Percentiles rank a stretch among this genome's conserved stretches.
phyloP scores from a whole-genome alignment of 1,140 invertebrate species.

The Nasonia vitripennis region DNA sequence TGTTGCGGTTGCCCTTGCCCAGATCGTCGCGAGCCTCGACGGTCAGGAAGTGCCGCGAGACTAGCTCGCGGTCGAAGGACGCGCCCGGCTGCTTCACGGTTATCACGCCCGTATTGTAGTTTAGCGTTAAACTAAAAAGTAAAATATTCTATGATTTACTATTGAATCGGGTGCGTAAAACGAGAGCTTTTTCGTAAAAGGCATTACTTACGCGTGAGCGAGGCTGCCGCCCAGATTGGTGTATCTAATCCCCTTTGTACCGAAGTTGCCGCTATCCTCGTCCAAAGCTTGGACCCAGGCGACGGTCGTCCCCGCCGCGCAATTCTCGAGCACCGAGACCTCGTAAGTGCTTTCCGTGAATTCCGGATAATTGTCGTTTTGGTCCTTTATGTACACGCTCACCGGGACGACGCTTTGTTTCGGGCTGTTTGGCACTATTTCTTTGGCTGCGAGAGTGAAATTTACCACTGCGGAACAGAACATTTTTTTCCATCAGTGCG shows the following conservation, averaged over 20 bases:
- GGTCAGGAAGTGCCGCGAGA: conserved; percentile 91
- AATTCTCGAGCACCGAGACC: conserved; percentile 88
- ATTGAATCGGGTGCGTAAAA: not conserved
- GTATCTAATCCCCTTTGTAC: conserved; percentile 91
- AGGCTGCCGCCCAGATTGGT: conserved; percentile 88
- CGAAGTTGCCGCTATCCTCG: conserved; percentile 89
- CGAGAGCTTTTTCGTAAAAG: not conserved
- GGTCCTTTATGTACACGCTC: conserved; percentile 89
- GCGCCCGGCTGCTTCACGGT: conserved; percentile 85
- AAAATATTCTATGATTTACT: conserved; percentile 41
- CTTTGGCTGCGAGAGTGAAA: conserved; percentile 90
- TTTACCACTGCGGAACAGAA: conserved; percentile 80
- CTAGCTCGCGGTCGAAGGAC: conserved; percentile 91
- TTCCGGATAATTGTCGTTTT: conserved; percentile 95
- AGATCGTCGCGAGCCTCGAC: conserved; percentile 93
- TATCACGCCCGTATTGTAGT: conserved; percentile 88
- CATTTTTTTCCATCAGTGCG: conserved; percentile 32
- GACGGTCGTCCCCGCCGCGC: conserved; percentile 86
- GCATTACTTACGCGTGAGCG: conserved; percentile 85
- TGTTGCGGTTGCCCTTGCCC: conserved; percentile 90
- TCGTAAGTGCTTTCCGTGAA: conserved; percentile 88
- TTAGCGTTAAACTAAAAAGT: conserved; percentile 83
- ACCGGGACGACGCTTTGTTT: conserved; percentile 90
- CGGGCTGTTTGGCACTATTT: conserved; percentile 83
- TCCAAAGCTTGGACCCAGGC: conserved; percentile 89